Conservation (phyloP, 1,140 invertebrate species). For the Sipha flava region DNA sequence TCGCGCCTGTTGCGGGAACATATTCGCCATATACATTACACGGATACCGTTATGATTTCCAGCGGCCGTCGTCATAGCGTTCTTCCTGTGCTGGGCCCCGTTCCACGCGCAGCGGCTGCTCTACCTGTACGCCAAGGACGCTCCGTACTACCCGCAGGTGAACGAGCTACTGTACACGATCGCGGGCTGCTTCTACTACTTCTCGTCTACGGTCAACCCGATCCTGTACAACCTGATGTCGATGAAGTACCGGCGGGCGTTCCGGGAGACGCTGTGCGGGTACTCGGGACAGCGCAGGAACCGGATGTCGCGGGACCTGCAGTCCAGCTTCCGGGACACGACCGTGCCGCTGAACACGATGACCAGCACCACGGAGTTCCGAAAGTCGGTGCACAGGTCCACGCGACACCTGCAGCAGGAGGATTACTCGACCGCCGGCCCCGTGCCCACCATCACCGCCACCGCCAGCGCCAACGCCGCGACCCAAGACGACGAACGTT, state of each 20-base stretch:
- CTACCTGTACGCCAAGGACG: conserved; percentile 58
- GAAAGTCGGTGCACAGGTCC: not conserved
- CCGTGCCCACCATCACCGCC: not conserved
- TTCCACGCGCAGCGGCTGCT: conserved; percentile 86
- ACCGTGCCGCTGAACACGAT: conserved; percentile 6
- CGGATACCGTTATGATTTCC: conserved; percentile 40
- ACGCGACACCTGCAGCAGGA: not conserved
- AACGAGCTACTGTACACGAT: conserved; percentile 73
- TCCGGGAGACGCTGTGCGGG: conserved; percentile 57
- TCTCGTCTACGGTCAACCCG: conserved; percentile 81
- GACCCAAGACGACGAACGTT: not conserved
- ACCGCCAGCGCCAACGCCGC: not conserved
- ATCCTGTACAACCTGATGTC: conserved; percentile 90
- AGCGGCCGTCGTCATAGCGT: conserved; percentile 93
- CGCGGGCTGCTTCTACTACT: conserved; percentile 74
- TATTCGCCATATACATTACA: not conserved
- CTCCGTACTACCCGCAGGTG: conserved; percentile 53
- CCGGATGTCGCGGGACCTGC: conserved; percentile 33
- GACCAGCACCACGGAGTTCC: not conserved
- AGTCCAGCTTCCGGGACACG: conserved; percentile 36
- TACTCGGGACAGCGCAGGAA: not conserved
- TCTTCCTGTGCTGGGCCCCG: conserved; percentile 94
- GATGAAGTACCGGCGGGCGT: conserved; percentile 69
- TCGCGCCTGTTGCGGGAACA: no score
- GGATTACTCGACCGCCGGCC: not conserved